phyloP scores from a whole-genome alignment of 2,113 vertebrate genomes.

The Sander vitreus region DNA sequence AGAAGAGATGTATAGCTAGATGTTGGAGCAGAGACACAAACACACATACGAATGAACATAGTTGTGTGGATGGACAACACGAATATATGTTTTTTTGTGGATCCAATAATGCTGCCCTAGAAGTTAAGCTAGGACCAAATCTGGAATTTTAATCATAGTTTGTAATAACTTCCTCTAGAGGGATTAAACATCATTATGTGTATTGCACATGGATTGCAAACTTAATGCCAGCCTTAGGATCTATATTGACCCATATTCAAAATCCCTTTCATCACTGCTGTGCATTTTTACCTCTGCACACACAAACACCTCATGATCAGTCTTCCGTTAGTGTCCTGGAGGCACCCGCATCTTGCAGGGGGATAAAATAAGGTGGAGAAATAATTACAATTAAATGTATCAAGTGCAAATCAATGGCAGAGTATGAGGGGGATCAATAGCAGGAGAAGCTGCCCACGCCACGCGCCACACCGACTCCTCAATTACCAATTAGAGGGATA shows the following conservation, averaged over 20 bases:
- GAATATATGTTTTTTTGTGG: neutral
- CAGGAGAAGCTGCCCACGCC: conserved; percentile 28
- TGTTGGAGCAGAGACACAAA: neutral
- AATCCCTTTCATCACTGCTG: conserved; percentile 50
- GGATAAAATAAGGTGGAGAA: conserved; percentile 38
- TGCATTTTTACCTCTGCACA: conserved; percentile 27
- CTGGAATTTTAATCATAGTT: conserved; percentile 60
- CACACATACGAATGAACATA: neutral
- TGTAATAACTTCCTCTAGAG: conserved; percentile 62
- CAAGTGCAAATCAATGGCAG: conserved; percentile 64
- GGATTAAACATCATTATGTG: conserved; percentile 71
- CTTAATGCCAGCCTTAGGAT: conserved; percentile 73
- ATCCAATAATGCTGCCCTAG: neutral
- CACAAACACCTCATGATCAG: conserved; percentile 8
- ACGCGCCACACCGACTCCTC: conserved; percentile 55
- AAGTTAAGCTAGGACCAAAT: conserved; percentile 47
- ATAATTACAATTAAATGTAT: conserved; percentile 70
- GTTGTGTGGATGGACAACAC: neutral
- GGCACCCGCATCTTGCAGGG: neutral
- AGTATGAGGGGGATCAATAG: conserved; percentile 50
- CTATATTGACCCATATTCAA: conserved; percentile 71
- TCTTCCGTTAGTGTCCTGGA: conserved; percentile 20
- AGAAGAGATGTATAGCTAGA: conserved; percentile 17
- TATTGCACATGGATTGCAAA: conserved; percentile 65
- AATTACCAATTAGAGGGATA: conserved; percentile 67